phyloP scores from a whole-genome alignment of 1,140 invertebrate genomes.

The Cardiocondyla obscurior region DNA sequence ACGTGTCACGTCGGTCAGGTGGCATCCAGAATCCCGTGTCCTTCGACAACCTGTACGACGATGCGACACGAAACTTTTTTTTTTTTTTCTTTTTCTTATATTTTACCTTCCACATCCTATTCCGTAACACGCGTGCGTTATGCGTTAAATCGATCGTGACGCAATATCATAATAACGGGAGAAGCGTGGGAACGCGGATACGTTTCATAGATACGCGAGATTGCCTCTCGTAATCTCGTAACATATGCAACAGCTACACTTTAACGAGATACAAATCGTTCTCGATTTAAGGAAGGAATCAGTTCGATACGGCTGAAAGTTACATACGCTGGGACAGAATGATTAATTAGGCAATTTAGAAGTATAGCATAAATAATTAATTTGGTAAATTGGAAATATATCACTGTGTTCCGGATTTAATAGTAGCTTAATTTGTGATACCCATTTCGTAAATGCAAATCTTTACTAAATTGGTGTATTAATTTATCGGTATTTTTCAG shows the following conservation, averaged over 20 bases:
- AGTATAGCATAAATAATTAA: too few species aligned
- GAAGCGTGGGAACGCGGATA: slow-evolving; percentile 33
- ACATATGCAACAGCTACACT: slow-evolving; percentile 17
- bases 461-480: background rate
- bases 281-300: slow-evolving; percentile 3
- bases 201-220: background rate
- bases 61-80: background rate
- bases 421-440: background rate
- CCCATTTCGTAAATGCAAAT: background rate
- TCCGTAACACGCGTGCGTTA: slow-evolving; percentile 1
- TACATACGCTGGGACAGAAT: background rate
- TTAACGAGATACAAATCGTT: slow-evolving; percentile 4
- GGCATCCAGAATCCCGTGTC: slow-evolving; percentile 16
- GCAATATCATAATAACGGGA: slow-evolving; percentile 12
- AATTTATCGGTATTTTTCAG: background rate
- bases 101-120: background rate
- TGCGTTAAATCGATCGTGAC: slow-evolving; percentile 32
- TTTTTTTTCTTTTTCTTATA: background rate
- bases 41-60: slow-evolving; percentile 17
- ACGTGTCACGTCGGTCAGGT: slow-evolving; percentile 47
- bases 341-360: too few species aligned
- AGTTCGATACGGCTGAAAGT: background rate
- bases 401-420: background rate
- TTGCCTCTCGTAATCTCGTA: slow-evolving; percentile 13
- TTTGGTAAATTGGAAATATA: background rate